Evolutionary conservation across 2,113 vertebrate species (phyloP), one percentile per base, ranked within the genome.

Genomic region (Dissostichus mawsoni): DNA sequence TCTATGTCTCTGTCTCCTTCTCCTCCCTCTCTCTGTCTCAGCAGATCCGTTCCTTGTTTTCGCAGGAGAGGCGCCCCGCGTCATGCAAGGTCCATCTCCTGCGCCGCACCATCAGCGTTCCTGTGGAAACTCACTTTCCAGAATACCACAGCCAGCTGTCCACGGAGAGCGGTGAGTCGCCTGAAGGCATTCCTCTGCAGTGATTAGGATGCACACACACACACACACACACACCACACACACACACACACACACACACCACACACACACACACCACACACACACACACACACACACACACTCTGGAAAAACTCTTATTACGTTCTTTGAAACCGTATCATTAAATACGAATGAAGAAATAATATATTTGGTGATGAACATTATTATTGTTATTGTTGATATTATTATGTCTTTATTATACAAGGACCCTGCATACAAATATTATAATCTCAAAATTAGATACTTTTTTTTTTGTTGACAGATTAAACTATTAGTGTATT

Each of bases 51-150:
- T 76, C 86, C 47, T 80, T 93, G 65, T 81, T 91, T 82, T 89
- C 92, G 68, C 93, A 95, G 91, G 91, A 92, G 72, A 84, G 76
- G 41, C 80, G 86, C 17, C 33, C 89, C n/a, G 88, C 92, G 1
- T 89, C 92, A 47, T 82, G 90, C 85, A 93, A 84, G 85, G 88
- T 82, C 45, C 92, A 94, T 64, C 91, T 95, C 23, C 89, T 96
- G 66, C 90, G 95, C 11, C 94, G 95, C 82, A 96, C 95, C 78
- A 95, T 96, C 90, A 96, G 95, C 47, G 95, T 96, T 64, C 95
- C 95, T 1, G 95, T 95, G 73, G 95, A 96, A 78, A 91, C 94
- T 1, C 93, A 92, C 57, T 94, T 94, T 73, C 93, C 93, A 69
- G 92, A 94, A 52, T 93, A 91, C 78, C 92, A 90, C 72, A 87